phyloP scores from a whole-genome alignment of 1,140 invertebrate species.

The Epicauta chinensis region DNA sequence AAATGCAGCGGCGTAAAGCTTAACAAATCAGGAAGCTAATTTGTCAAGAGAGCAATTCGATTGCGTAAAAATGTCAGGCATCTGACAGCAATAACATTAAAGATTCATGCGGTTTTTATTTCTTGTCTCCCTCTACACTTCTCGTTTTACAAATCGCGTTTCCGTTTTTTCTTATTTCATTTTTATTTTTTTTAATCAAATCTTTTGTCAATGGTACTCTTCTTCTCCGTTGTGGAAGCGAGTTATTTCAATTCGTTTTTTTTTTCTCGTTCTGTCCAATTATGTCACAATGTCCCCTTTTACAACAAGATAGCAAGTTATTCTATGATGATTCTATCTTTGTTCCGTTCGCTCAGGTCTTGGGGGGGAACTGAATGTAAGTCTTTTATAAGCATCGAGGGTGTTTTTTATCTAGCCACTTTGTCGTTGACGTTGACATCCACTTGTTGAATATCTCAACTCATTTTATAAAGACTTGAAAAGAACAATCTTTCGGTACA shows the following conservation, averaged over 20 bases:
- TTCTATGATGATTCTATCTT: slow-evolving; percentile 14
- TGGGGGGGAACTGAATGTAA: slow-evolving; percentile 30
- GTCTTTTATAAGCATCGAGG: slow-evolving; percentile 39
- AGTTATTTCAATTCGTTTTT: slow-evolving; percentile 1
- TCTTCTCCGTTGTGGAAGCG: slow-evolving; percentile 5
- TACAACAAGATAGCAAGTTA: slow-evolving; percentile 8
- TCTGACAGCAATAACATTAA: slow-evolving; percentile 19
- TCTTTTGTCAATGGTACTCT: slow-evolving; percentile 6
- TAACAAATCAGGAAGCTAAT: slow-evolving; percentile 18
- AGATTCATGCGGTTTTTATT: slow-evolving; percentile 20
- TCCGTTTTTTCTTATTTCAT: no score
- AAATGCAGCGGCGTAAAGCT: slow-evolving; percentile 12
- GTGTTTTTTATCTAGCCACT: slow-evolving; percentile 43
- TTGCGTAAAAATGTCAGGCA: slow-evolving; percentile 26
- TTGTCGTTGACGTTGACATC: slow-evolving; percentile 40
- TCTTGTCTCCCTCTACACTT: slow-evolving; percentile 5
- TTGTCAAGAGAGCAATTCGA: slow-evolving; percentile 19
- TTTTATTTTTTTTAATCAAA: slow-evolving; percentile 10
- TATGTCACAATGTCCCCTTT: slow-evolving; percentile 21
- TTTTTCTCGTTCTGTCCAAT: slow-evolving; percentile 14
- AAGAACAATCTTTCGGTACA: slow-evolving; percentile 30
- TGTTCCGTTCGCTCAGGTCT: slow-evolving; percentile 17
- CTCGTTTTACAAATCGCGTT: not conserved
- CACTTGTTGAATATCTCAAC: slow-evolving; percentile 39
- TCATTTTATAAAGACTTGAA: slow-evolving; percentile 27